A percentile compares a stretch with the other conserved stretches of the same genome.
Conservation (phyloP, 2,113 vertebrate species). For the Tetraodon nigroviridis region DNA sequence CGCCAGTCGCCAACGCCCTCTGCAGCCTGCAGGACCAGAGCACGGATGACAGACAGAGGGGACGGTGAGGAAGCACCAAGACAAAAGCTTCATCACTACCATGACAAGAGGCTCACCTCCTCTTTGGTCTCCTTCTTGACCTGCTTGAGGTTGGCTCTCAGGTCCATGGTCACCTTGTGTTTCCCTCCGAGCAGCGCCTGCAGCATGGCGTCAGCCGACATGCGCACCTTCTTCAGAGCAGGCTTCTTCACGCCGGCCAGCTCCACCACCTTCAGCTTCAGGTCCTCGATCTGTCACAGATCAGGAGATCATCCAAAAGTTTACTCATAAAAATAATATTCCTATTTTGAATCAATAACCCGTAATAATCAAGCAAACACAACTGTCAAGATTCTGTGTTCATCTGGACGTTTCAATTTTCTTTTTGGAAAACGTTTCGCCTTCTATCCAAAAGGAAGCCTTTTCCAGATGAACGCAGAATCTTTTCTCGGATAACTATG, state of each 20-base stretch:
- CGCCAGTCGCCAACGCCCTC: slow-evolving; percentile 90
- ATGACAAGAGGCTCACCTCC: slow-evolving; percentile 66
- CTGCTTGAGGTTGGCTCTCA: slow-evolving; percentile 93
- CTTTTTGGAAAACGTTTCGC: too few relatives aligned
- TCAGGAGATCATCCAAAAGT: not conserved
- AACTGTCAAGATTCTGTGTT: too few relatives aligned
- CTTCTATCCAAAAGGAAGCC: too few relatives aligned
- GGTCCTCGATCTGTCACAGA: slow-evolving; percentile 80
- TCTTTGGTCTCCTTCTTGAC: slow-evolving; percentile 97
- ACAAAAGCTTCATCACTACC: not conserved
- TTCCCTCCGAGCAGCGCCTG: slow-evolving; percentile 71
- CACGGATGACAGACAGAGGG: not conserved
- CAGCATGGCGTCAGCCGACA: slow-evolving; percentile 86
- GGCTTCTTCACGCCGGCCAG: slow-evolving; percentile 92
- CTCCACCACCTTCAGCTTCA: slow-evolving; percentile 89
- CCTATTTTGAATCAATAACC: not conserved
- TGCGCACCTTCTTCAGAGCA: slow-evolving; percentile 79
- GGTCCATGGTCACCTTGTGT: slow-evolving; percentile 84
- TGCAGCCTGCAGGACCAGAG: slow-evolving; percentile 9
- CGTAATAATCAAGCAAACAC: too few relatives aligned
- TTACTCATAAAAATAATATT: too few relatives aligned
- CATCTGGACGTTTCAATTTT: too few relatives aligned
- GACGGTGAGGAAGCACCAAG: not conserved
- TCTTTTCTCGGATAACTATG: too few relatives aligned
- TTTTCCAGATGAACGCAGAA: too few relatives aligned